These are phyloP conservation scores for Parazoanthus atlanticus DNA, from an alignment of 92 coral and sea anemone genomes.

Conservation along the genomic window DNA sequence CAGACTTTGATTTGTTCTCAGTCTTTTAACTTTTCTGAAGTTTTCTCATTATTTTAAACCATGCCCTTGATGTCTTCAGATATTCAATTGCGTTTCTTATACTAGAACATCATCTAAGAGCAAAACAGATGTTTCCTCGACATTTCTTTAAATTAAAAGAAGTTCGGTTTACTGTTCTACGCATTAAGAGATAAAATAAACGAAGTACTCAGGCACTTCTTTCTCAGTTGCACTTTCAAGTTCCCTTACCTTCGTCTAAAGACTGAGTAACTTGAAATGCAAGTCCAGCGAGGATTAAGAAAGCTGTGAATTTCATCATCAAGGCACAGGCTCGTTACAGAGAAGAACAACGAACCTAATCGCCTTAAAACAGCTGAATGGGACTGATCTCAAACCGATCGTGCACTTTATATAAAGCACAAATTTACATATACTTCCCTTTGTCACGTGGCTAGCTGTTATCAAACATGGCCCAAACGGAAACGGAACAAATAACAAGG, in stretches of 20 bases:
- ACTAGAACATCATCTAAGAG: too few species aligned
- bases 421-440: background rate
- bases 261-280: background rate
- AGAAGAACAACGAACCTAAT: background rate
- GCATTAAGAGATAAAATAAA: too few species aligned
- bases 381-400: background rate
- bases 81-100: too few species aligned
- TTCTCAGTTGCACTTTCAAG: background rate
- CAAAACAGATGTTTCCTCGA: too few species aligned
- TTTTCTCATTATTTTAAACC: too few species aligned
- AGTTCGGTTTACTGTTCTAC: too few species aligned
- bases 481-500: background rate
- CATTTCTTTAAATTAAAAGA: too few species aligned
- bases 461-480: background rate
- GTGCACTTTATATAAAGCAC: background rate
- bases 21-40: too few species aligned
- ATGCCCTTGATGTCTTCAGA: too few species aligned
- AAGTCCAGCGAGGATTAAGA: background rate
- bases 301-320: background rate
- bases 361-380: too few species aligned
- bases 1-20: too few species aligned
- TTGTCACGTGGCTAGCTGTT: background rate
- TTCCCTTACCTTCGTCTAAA: background rate
- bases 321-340: background rate
- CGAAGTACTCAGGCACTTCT: too few species aligned